phyloP scores from a whole-genome alignment of 2,888 invertebrate species.

The Drosophila anomalipes region DNA sequence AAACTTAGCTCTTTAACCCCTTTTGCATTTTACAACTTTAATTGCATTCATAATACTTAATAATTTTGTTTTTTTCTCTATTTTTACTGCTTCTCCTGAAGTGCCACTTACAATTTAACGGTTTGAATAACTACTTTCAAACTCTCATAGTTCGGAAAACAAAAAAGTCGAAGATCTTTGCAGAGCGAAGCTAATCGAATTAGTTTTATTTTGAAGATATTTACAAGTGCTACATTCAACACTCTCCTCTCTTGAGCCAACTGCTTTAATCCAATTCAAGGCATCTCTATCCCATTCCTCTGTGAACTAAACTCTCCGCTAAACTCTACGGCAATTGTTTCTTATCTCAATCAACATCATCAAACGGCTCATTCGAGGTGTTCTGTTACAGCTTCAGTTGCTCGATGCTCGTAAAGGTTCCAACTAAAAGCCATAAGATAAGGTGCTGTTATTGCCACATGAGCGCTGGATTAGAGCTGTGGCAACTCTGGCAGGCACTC shows the following conservation, averaged over 20 bases:
- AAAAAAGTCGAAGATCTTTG: neutral
- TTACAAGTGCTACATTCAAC: neutral
- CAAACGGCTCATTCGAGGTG: conserved; percentile 48
- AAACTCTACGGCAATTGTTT: conserved; percentile 24
- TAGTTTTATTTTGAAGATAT: neutral
- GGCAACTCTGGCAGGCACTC: conserved; percentile 50
- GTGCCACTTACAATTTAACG: neutral
- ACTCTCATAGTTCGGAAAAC: neutral
- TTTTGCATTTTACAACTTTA: neutral
- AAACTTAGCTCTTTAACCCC: neutral
- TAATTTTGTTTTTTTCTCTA: neutral
- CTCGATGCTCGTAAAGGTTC: conserved; percentile 49
- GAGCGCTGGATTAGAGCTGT: conserved; percentile 58
- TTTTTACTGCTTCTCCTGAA: neutral
- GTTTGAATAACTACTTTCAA: neutral
- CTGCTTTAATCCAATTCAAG: neutral
- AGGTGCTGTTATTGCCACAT: conserved; percentile 67
- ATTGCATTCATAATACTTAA: neutral
- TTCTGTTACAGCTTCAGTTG: conserved; percentile 56
- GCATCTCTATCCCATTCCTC: neutral
- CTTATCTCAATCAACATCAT: conserved; percentile 48
- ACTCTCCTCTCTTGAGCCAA: neutral
- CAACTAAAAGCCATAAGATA: conserved; percentile 62
- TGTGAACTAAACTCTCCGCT: neutral
- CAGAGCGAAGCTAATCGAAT: neutral